Conservation (phyloP, 2,797 vertebrate species). For the Acropternis orthonyx region DNA sequence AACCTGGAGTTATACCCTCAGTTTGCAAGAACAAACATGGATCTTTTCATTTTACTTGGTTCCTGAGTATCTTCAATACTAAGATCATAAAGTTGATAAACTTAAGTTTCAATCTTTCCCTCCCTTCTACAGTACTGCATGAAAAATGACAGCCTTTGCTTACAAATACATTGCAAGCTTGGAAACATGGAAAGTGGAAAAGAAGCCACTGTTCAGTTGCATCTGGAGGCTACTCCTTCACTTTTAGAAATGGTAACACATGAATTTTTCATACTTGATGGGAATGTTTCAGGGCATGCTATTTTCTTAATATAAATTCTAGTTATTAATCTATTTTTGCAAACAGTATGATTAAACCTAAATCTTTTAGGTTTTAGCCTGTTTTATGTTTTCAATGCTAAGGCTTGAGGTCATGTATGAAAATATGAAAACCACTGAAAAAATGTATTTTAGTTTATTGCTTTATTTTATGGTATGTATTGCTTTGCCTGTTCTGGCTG, state of each 20-base stretch:
- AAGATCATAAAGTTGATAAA: background rate
- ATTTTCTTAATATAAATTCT: background rate
- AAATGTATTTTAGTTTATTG: background rate
- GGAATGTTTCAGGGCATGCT: background rate
- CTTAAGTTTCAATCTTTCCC: background rate
- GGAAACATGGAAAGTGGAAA: constrained; percentile 88
- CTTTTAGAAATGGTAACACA: constrained; percentile 83
- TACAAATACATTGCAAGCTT: constrained; percentile 84
- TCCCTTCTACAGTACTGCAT: constrained; percentile 84
- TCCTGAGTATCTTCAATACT: background rate
- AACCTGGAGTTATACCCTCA: background rate
- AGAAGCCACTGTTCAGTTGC: constrained; percentile 83
- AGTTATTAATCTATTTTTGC: background rate
- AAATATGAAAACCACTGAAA: background rate
- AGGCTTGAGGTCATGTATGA: background rate
- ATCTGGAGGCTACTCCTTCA: constrained; percentile 85
- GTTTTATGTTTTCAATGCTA: background rate
- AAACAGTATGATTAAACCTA: background rate
- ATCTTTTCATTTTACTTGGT: background rate
- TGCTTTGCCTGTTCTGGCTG: background rate
- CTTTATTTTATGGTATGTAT: background rate
- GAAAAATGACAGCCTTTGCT: constrained; percentile 81
- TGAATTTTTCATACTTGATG: background rate
- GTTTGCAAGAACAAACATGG: background rate
- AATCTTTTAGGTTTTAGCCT: background rate